Base-by-base conservation (phyloP, 1,140 invertebrate species). In the Musca vetustissima region DNA sequence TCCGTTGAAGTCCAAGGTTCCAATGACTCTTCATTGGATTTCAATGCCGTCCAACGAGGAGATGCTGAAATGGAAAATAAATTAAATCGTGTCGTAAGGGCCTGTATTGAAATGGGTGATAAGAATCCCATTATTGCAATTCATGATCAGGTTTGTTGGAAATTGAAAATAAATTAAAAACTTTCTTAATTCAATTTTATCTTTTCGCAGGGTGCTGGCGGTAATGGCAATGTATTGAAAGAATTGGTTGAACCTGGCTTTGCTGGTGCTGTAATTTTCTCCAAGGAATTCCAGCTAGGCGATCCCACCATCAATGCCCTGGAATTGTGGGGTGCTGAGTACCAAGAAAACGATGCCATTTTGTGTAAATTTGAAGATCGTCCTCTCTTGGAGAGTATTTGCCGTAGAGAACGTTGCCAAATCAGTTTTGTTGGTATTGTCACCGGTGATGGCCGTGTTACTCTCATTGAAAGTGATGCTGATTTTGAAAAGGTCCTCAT, bases 31-130 rank as follows among this genome's bases (percentile, higher is more conserved):
- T 91, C 95, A 69, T 81, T 98, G 6, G 97, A 99, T 84, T 98
- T 97, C 76, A 94, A 93, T 74, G 97, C 97, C 4, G 97, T 99
- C 0, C 97, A 99, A 85, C 87, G 97, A 84, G 95, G 97, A 47
- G 97, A 99, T 86, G 92, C 97, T 1, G 97, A 99, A 87, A 99
- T 99, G 97, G 97, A 98, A 74, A 96, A 98, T 77, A 98, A 98
- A 83, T 78, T 99, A 13, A 98, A 99, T 83, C 85, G 97, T 70
- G 89, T 98, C 7, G 93, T 99, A 1, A 86, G 97, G 71, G 94
- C 93, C 4, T 99, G 97, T 80, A 85, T 95, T 1, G 97, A 99
- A 84, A 81, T 89, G 74, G 88, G 89, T 17, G 84, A 87, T 2
- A 81, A 85, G 1, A 99, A 99, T 86, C 97, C 96, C 2, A 97